Evolutionary conservation across 1,140 invertebrate species (phyloP).

Genomic region (Saccostrea glomerata): DNA sequence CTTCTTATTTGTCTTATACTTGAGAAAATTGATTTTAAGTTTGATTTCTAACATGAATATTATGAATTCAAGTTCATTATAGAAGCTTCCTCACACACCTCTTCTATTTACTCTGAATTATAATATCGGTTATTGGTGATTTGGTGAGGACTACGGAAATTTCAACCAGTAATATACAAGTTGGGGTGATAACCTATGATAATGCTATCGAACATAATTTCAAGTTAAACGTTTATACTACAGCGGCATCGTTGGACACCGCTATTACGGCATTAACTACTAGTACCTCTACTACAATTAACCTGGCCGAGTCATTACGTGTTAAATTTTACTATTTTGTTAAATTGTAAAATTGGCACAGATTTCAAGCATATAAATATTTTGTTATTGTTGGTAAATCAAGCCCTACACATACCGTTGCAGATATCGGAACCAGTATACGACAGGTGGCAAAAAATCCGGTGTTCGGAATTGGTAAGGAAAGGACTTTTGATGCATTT

Average conservation of each 20-base stretch:
- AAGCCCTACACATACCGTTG: background rate
- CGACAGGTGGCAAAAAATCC: background rate
- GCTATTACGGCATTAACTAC: background rate
- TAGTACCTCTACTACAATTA: background rate
- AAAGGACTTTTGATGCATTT: too few relatives aligned
- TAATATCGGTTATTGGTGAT: background rate
- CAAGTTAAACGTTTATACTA: background rate
- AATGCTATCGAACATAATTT: background rate
- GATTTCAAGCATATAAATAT: background rate
- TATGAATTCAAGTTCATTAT: background rate
- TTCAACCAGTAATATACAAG: slow-evolving; percentile 10
- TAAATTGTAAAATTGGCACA: background rate
- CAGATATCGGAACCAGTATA: background rate
- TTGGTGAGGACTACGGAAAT: background rate
- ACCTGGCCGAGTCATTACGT: background rate
- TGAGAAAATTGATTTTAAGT: background rate
- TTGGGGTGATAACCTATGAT: background rate
- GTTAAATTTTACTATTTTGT: background rate
- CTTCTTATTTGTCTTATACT: background rate
- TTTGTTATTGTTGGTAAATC: background rate
- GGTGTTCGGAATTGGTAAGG: background rate
- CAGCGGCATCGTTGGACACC: background rate
- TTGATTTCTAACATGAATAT: background rate
- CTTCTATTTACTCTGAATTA: background rate
- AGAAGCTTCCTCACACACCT: background rate